Percentiles rank a stretch among this genome's conserved stretches.
Conservation (phyloP, 2,888 invertebrate genomes). For the Clitarchus hookeri region DNA sequence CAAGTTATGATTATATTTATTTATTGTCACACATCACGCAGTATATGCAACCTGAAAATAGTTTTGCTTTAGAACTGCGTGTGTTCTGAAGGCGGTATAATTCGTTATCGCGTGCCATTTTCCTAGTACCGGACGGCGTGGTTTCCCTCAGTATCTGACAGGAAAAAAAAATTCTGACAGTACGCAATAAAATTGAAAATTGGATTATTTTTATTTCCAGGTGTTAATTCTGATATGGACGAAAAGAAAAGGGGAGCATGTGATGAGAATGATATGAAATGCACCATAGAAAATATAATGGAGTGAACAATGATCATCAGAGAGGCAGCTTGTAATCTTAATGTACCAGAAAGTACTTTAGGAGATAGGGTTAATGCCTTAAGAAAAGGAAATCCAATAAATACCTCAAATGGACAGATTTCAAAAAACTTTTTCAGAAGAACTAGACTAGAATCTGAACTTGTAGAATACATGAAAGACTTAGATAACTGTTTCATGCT, state of each 20-base stretch:
- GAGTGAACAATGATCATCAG: background rate
- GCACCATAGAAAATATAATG: background rate
- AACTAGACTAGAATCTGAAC: conserved; percentile 11
- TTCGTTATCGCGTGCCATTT: no score
- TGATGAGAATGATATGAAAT: background rate
- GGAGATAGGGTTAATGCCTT: conserved; percentile 19
- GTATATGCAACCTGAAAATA: no score
- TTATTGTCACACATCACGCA: no score
- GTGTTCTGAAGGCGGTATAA: no score
- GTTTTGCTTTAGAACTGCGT: no score
- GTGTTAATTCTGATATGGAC: no score
- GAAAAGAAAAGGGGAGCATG: background rate
- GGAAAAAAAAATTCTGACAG: no score
- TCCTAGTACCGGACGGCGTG: no score
- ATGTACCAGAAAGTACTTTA: conserved; percentile 32
- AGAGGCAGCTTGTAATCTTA: conserved; percentile 10
- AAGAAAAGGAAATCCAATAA: background rate
- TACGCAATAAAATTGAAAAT: no score
- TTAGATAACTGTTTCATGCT: conserved; percentile 32
- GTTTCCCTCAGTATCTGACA: no score
- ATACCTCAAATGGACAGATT: conserved; percentile 21
- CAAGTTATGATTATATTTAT: no score
- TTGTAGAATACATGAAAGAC: conserved; percentile 27
- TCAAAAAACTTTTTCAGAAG: conserved; percentile 28
- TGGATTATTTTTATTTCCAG: no score